Evolutionary conservation across 2,113 vertebrate genomes (phyloP).

Genomic region (Percopsis transmontana): DNA sequence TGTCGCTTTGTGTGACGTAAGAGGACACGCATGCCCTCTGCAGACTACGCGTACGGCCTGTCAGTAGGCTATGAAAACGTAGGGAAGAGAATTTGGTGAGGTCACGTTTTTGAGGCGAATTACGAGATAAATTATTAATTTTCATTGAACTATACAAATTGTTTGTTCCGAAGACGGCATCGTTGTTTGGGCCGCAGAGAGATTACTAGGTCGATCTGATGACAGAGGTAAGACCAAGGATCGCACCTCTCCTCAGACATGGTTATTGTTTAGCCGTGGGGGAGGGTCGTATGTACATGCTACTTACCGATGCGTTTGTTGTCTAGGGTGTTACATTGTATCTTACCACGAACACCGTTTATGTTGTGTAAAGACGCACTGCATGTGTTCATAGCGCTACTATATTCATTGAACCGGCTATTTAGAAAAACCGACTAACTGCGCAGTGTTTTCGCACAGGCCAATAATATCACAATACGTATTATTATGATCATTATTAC

Average conservation of each 20-base stretch:
- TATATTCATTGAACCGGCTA: neutral
- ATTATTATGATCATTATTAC: slow-evolving; percentile 19
- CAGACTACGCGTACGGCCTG: slow-evolving; percentile 73
- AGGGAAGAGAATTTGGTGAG: slow-evolving; percentile 71
- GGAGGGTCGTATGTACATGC: slow-evolving; percentile 52
- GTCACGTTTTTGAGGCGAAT: slow-evolving; percentile 76
- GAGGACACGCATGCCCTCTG: slow-evolving; percentile 71
- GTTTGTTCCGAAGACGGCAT: slow-evolving; percentile 26
- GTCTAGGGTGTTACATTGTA: slow-evolving; percentile 2
- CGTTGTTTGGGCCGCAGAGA: slow-evolving; percentile 26
- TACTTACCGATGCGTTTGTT: slow-evolving; percentile 41
- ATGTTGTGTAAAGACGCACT: neutral
- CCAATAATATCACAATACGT: slow-evolving; percentile 22
- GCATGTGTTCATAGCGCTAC: neutral
- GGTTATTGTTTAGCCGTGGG: slow-evolving; percentile 79
- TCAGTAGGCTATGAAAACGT: slow-evolving; percentile 75
- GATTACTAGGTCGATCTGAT: slow-evolving; percentile 34
- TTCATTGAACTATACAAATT: slow-evolving; percentile 41
- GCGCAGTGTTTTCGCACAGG: slow-evolving; percentile 28
- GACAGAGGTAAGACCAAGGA: slow-evolving; percentile 72
- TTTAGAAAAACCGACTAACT: slow-evolving; percentile 2
- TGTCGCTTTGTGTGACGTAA: slow-evolving; percentile 74
- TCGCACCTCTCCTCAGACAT: slow-evolving; percentile 54
- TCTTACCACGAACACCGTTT: neutral
- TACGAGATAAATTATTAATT: slow-evolving; percentile 61